Evolutionary conservation across 1,140 invertebrate species (phyloP).

Genomic region (Choristoneura fumiferana): DNA sequence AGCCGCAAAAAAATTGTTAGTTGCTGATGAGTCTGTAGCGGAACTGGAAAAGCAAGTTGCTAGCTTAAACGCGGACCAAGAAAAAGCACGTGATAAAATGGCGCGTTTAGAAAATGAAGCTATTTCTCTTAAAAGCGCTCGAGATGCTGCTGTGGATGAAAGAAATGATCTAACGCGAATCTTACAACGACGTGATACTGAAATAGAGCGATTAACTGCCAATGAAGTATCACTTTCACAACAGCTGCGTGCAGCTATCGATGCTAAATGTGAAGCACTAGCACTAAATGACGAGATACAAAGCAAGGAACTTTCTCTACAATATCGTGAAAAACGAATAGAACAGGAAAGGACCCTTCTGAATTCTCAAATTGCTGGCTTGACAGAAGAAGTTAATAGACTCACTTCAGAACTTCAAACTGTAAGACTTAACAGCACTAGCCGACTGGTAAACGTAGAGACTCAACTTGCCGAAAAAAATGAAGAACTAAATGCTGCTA

Average conservation of each 20-base stretch:
- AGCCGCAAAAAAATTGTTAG: constrained; percentile 80
- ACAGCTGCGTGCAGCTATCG: constrained; percentile 84
- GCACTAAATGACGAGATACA: constrained; percentile 88
- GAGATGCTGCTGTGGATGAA: constrained; percentile 84
- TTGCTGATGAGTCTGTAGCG: constrained; percentile 80
- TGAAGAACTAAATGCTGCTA: constrained; percentile 86
- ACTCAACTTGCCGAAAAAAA: constrained; percentile 87
- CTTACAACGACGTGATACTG: constrained; percentile 83
- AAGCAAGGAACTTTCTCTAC: constrained; percentile 86
- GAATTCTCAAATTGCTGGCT: constrained; percentile 85
- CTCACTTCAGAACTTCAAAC: constrained; percentile 87
- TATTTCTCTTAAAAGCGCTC: constrained; percentile 60
- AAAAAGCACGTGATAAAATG: constrained; percentile 81
- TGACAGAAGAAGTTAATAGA: constrained; percentile 87
- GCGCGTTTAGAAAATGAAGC: constrained; percentile 62
- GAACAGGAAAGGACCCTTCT: constrained; percentile 88
- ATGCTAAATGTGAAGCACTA: constrained; percentile 90
- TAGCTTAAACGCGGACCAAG: constrained; percentile 80
- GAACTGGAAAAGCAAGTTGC: constrained; percentile 82
- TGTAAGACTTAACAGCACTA: constrained; percentile 86
- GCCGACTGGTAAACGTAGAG: constrained; percentile 85
- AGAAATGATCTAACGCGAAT: constrained; percentile 84
- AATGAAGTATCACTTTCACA: constrained; percentile 82
- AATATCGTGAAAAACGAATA: constrained; percentile 90
- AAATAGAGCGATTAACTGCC: constrained; percentile 83